These are phyloP conservation scores for Toxostoma redivivum DNA, from an alignment of 2,113 vertebrate species.

Conservation along the genomic window DNA sequence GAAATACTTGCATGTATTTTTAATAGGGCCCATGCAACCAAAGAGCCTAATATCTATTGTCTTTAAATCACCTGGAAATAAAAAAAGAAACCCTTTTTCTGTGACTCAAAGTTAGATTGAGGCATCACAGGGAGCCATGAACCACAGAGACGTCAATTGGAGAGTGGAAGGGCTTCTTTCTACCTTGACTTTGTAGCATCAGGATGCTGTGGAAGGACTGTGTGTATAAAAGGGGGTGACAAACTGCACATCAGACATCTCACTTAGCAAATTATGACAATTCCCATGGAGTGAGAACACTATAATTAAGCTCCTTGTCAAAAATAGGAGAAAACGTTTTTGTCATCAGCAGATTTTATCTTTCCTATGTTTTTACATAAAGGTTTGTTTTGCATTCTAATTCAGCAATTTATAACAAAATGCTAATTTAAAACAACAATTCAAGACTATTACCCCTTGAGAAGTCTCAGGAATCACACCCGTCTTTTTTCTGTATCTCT, in stretches of 20 bases:
- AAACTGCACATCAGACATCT: neutral
- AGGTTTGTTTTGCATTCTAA: neutral
- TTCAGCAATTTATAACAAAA: neutral
- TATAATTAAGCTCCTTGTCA: neutral
- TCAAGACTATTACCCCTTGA: neutral
- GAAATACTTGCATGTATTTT: neutral
- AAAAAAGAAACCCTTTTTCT: neutral
- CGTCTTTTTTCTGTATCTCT: neutral
- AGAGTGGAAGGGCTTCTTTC: neutral
- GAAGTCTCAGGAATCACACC: neutral
- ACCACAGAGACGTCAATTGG: neutral
- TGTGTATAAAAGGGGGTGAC: neutral
- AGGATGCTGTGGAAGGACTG: neutral
- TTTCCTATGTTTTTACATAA: neutral
- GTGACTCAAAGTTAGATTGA: neutral
- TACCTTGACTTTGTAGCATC: neutral
- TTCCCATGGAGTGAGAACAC: neutral
- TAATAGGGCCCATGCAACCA: neutral
- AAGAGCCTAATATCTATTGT: neutral
- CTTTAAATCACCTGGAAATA: neutral
- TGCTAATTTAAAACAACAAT: neutral
- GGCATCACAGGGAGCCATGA: neutral
- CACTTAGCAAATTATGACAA: neutral
- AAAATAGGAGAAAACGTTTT: neutral
- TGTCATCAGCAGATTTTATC: neutral